phyloP scores from a whole-genome alignment of 1,140 invertebrate species.

The Stegodyphus dumicola region DNA sequence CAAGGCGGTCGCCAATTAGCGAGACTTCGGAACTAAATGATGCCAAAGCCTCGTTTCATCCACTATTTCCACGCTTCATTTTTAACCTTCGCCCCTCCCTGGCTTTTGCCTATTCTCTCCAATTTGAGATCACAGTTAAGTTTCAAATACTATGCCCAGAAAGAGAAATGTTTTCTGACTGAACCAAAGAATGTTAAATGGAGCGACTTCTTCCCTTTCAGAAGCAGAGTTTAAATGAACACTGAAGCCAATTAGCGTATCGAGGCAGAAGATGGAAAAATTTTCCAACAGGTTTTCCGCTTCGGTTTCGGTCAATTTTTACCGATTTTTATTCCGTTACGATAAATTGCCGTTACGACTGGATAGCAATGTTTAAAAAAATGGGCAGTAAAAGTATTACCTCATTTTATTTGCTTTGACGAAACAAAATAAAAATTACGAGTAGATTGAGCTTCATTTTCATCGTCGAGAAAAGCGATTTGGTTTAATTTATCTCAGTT shows the following conservation, averaged over 20 bases:
- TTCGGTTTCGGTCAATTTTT: not conserved
- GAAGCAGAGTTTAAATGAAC: not conserved
- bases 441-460: no score
- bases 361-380: no score
- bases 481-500: no score
- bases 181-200: constrained; percentile 41
- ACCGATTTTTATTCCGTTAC: constrained; percentile 12
- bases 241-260: constrained; percentile 36
- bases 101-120: not conserved
- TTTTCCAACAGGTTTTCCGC: no score
- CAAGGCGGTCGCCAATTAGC: constrained; percentile 54
- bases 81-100: not conserved
- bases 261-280: not conserved
- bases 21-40: constrained; percentile 53
- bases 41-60: constrained; percentile 56
- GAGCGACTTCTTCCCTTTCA: not conserved
- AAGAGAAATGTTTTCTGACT: constrained; percentile 30
- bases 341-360: no score
- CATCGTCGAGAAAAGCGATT: no score
- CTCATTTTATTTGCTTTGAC: no score
- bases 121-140: not conserved
- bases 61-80: constrained; percentile 56
- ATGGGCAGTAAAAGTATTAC: no score
- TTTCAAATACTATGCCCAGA: not conserved
- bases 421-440: no score